Conservation (phyloP, 2,113 vertebrate genomes). For the Oreotrochilus melanogaster region DNA sequence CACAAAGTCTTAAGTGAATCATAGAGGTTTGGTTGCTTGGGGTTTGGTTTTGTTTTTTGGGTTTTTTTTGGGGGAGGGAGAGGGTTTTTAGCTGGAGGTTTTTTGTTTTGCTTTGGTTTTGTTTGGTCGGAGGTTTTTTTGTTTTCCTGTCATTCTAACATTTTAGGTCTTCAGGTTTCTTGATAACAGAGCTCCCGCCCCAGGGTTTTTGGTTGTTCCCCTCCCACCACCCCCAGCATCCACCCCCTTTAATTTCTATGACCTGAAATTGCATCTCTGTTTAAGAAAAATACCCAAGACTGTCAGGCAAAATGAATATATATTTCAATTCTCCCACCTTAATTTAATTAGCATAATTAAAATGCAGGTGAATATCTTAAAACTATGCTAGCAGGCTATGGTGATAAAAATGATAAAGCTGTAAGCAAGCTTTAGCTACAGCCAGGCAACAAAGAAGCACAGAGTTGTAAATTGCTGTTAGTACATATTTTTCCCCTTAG, state of each 20-base stretch:
- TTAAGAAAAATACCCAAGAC: not conserved
- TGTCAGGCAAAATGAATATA: not conserved
- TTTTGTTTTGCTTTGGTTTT: not conserved
- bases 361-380: not conserved
- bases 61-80: not conserved
- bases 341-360: conserved; percentile 1
- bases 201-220: not conserved
- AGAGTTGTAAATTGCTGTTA: not conserved
- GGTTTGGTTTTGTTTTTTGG: not conserved
- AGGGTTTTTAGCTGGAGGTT: too few relatives aligned
- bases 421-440: not conserved
- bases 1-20: not conserved
- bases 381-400: not conserved
- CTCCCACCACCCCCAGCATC: not conserved
- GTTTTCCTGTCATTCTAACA: not conserved
- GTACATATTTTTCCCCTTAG: not conserved
- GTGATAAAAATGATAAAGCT: not conserved
- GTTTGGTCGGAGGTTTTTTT: not conserved
- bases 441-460: not conserved
- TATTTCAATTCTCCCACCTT: not conserved
- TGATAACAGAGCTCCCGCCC: not conserved
- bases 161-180: not conserved
- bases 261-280: not conserved
- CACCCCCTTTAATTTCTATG: not conserved
- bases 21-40: not conserved